A percentile compares a stretch with the other conserved stretches of the same genome.
phyloP scores from a whole-genome alignment of 2,797 vertebrate species.

The Coregonus suidteri region DNA sequence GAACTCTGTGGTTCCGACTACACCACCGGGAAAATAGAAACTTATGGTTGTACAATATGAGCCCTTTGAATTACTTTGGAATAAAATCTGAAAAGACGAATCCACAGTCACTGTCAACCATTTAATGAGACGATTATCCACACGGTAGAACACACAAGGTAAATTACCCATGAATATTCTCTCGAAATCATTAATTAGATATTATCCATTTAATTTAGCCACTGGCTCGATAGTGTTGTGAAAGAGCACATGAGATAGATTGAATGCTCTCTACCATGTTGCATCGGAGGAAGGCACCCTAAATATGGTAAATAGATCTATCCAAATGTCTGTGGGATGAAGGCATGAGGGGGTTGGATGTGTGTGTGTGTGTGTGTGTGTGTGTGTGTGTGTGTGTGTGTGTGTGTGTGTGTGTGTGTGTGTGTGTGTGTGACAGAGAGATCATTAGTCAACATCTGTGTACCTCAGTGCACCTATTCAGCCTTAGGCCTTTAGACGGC shows the following conservation, averaged over 20 bases:
- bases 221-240: slow-evolving; percentile 8
- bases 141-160: slow-evolving; percentile 7
- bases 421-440: slow-evolving; percentile 50
- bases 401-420: slow-evolving; percentile 52
- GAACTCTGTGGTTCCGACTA: no score
- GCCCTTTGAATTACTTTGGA: slow-evolving; percentile 23
- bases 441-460: slow-evolving; percentile 58
- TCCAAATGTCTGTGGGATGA: slow-evolving; percentile 18
- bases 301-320: background rate
- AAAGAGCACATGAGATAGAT: slow-evolving; percentile 1
- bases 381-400: slow-evolving; percentile 48
- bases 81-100: slow-evolving; percentile 31
- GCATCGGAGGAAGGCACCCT: background rate
- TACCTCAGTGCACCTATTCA: slow-evolving; percentile 36
- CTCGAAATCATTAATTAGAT: slow-evolving; percentile 26
- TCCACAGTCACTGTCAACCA: slow-evolving; percentile 13
- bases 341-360: slow-evolving; percentile 8
- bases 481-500: slow-evolving; percentile 54
- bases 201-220: slow-evolving; percentile 38
- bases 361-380: slow-evolving; percentile 48
- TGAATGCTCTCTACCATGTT: background rate
- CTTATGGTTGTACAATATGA: background rate
- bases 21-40: background rate
- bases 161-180: slow-evolving; percentile 22
- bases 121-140: slow-evolving; percentile 39